Evolutionary conservation across 37 sponge, comb jelly and placozoan species (phyloP).

Genomic region (Beroe forskalii): DNA sequence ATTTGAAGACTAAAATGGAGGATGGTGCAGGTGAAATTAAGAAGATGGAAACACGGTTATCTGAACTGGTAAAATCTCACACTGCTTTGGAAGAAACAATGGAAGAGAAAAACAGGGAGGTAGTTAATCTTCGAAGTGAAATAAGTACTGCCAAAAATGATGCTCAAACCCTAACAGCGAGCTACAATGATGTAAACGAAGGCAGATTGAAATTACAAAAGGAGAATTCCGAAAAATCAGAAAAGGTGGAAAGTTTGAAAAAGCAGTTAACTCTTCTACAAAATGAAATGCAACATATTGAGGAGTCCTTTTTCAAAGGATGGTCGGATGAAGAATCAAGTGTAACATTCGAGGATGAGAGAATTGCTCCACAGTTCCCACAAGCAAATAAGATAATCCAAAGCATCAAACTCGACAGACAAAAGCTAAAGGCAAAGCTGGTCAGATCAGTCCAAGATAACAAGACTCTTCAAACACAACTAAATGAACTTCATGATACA

Average conservation of each 20-base stretch:
- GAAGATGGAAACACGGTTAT: background rate
- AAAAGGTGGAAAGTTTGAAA: background rate
- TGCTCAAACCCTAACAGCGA: background rate
- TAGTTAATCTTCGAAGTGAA: background rate
- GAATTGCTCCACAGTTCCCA: background rate
- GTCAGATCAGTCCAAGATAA: constrained; percentile 17
- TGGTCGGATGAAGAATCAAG: constrained; percentile 19
- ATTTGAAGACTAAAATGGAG: background rate
- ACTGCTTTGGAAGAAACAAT: background rate
- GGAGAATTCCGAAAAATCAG: background rate
- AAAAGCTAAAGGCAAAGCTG: constrained; percentile 60
- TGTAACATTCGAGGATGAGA: constrained; percentile 23
- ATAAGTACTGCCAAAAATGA: background rate
- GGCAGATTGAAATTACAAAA: background rate
- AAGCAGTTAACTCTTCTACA: background rate
- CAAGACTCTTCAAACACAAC: constrained; percentile 5
- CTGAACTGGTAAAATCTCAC: constrained; percentile 49
- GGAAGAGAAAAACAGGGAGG: background rate
- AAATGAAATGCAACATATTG: constrained; percentile 30
- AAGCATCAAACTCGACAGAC: constrained; percentile 42
- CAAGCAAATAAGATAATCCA: constrained; percentile 33
- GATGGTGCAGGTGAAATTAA: background rate
- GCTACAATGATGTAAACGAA: background rate
- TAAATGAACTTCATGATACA: background rate
- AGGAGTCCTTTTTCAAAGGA: constrained; percentile 38